These are phyloP conservation scores for Ataeniobius toweri DNA, from an alignment of 2,797 vertebrate species.

Conservation along the genomic window DNA sequence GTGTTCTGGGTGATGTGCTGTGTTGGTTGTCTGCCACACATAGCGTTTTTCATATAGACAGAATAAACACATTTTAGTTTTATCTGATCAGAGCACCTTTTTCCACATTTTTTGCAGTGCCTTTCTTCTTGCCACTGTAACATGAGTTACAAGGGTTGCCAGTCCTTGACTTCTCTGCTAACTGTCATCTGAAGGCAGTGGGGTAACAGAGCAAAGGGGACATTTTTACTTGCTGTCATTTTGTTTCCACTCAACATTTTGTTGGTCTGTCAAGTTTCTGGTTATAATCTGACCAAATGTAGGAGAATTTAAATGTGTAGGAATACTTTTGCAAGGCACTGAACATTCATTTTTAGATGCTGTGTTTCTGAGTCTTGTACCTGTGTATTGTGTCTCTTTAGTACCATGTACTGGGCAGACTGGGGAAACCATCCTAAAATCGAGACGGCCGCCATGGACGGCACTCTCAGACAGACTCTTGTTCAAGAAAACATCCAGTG, in stretches of 20 bases:
- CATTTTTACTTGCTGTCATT: too few relatives aligned
- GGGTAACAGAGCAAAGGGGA: too few relatives aligned
- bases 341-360: neutral
- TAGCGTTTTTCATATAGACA: neutral
- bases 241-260: neutral
- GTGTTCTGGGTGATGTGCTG: neutral
- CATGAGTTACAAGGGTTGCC: too few relatives aligned
- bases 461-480: conserved; percentile 91
- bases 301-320: neutral
- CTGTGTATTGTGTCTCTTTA: conserved; percentile 50
- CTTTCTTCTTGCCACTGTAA: too few relatives aligned
- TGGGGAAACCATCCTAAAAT: conserved; percentile 99
- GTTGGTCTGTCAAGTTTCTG: neutral
- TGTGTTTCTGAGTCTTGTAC: neutral
- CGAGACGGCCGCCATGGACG: conserved; percentile 96
- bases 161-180: too few relatives aligned
- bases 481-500: conserved; percentile 97
- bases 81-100: too few relatives aligned
- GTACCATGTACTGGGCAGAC: conserved; percentile 99
- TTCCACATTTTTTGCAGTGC: too few relatives aligned
- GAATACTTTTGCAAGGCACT: neutral
- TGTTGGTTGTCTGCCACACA: too few relatives aligned
- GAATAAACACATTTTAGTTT: neutral
- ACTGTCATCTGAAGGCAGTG: too few relatives aligned
- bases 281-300: neutral